These are phyloP conservation scores for Epistrophe eligans DNA, from an alignment of 2,888 invertebrate genomes.

Conservation along the genomic window DNA sequence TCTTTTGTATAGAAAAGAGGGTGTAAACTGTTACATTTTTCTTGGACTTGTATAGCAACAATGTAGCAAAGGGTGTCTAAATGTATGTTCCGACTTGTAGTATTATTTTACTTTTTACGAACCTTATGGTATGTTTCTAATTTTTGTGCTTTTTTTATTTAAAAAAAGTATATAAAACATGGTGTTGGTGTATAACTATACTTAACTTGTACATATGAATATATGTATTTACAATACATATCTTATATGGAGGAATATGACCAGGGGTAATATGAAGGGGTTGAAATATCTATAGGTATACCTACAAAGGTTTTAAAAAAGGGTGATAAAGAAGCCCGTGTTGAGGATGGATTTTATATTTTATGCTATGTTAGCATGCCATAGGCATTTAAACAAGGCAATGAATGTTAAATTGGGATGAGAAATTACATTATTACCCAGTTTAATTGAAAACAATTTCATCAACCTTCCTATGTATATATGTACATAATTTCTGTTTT, in stretches of 20 bases:
- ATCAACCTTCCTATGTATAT: not conserved
- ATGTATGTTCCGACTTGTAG: slow-evolving; percentile 57
- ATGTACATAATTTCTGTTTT: not conserved
- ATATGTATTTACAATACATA: no score
- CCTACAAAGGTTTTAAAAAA: slow-evolving; percentile 43
- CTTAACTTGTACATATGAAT: not conserved
- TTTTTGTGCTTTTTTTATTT: slow-evolving; percentile 50
- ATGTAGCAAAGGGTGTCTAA: slow-evolving; percentile 57
- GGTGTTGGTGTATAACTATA: not conserved
- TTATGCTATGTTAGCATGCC: slow-evolving; percentile 28
- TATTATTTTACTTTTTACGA: slow-evolving; percentile 63
- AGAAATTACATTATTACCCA: slow-evolving; percentile 66
- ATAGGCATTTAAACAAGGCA: slow-evolving; percentile 46
- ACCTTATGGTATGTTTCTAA: slow-evolving; percentile 67
- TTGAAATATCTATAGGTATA: slow-evolving; percentile 9
- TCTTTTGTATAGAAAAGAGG: slow-evolving; percentile 42
- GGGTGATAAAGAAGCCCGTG: slow-evolving; percentile 23
- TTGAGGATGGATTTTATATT: not conserved
- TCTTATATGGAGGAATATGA: slow-evolving; percentile 9
- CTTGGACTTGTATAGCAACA: slow-evolving; percentile 42
- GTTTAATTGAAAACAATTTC: slow-evolving; percentile 71
- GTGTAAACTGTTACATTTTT: slow-evolving; percentile 65
- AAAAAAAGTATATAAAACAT: slow-evolving; percentile 22
- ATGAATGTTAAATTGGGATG: slow-evolving; percentile 62
- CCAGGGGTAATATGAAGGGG: slow-evolving; percentile 43